Conservation (phyloP, 1,140 invertebrate species). For the Drosophila erecta region DNA sequence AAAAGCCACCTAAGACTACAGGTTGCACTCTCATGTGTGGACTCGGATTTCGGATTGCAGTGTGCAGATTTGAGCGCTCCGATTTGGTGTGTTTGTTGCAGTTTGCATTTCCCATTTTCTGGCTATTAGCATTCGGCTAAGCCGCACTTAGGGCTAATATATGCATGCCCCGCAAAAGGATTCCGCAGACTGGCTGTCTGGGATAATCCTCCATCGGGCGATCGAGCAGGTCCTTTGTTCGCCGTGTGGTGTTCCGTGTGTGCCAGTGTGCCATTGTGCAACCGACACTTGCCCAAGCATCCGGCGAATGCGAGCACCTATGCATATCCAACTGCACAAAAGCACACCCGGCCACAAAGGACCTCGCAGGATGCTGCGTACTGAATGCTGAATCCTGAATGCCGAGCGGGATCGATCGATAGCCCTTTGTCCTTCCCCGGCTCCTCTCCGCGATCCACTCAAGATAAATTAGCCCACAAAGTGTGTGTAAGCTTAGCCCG, state of each 20-base stretch:
- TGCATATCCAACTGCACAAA: constrained; percentile 42
- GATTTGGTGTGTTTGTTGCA: neutral
- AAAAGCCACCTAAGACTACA: constrained; percentile 60
- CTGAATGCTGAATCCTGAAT: neutral
- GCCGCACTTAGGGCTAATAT: constrained; percentile 67
- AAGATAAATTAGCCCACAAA: constrained; percentile 78
- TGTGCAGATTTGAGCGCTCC: neutral
- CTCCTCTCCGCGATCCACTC: constrained; percentile 64
- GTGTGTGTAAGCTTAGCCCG: constrained; percentile 74
- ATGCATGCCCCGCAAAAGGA: constrained; percentile 3
- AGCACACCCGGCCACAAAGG: constrained; percentile 71
- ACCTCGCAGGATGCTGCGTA: constrained; percentile 14
- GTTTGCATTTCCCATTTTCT: constrained; percentile 21
- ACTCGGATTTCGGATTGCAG: neutral
- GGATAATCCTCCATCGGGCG: constrained; percentile 68
- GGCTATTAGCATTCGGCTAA: constrained; percentile 75
- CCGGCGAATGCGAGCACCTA: neutral
- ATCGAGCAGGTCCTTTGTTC: constrained; percentile 74
- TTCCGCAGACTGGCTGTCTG: constrained; percentile 58
- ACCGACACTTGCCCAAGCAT: constrained; percentile 57
- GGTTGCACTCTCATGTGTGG: constrained; percentile 38
- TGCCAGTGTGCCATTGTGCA: constrained; percentile 70
- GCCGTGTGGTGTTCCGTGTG: constrained; percentile 3
- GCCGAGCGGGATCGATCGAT: constrained; percentile 37
- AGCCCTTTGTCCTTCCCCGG: constrained; percentile 33